Conservation (phyloP, 2,888 invertebrate genomes). For the Malthinus seriepunctatus region DNA sequence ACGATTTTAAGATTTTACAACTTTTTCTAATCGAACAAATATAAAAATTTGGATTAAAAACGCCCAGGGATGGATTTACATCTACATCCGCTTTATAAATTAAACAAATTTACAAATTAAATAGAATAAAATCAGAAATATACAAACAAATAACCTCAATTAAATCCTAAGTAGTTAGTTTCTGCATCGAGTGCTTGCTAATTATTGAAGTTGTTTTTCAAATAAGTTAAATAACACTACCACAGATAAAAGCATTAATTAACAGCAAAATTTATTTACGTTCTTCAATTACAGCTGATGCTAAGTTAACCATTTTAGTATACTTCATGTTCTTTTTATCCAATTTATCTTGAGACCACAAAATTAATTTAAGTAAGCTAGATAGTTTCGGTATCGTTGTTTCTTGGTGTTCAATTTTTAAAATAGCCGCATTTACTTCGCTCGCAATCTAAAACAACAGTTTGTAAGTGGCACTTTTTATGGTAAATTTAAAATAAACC, state of each 20-base stretch:
- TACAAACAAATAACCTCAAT: too few species aligned
- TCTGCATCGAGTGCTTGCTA: too few species aligned
- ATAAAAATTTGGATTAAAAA: too few species aligned
- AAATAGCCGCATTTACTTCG: slow-evolving; percentile 96
- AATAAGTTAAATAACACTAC: too few species aligned
- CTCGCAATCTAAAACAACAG: slow-evolving; percentile 77
- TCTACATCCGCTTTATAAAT: too few species aligned
- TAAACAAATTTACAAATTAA: too few species aligned
- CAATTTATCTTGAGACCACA: slow-evolving; percentile 95
- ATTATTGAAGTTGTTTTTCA: too few species aligned
- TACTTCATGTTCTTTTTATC: slow-evolving; percentile 95
- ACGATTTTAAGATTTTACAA: too few species aligned
- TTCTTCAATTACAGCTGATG: slow-evolving; percentile 79
- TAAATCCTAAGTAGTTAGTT: too few species aligned
- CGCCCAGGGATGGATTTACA: too few species aligned
- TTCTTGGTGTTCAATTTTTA: slow-evolving; percentile 91
- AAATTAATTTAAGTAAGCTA: slow-evolving; percentile 86
- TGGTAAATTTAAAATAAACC: slow-evolving; percentile 54
- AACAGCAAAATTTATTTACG: slow-evolving; percentile 59
- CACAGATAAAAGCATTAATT: slow-evolving; percentile 8
- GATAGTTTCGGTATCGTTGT: slow-evolving; percentile 90
- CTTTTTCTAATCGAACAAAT: too few species aligned
- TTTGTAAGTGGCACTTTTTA: background rate
- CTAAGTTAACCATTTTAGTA: slow-evolving; percentile 92
- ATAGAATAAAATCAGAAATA: too few species aligned